phyloP scores from a whole-genome alignment of 2,888 invertebrate species.

The Coelopa pilipes region DNA sequence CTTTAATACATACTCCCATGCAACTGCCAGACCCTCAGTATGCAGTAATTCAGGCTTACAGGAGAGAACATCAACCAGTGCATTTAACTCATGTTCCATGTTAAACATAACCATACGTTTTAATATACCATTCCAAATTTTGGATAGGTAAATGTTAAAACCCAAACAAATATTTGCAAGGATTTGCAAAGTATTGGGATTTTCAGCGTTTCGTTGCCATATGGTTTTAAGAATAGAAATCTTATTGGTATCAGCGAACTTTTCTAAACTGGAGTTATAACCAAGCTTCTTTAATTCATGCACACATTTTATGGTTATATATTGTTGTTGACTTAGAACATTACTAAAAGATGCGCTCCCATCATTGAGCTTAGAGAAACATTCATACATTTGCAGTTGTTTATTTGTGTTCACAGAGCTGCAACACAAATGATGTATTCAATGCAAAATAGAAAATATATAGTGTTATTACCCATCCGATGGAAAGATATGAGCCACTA shows the following conservation, averaged over 20 bases:
- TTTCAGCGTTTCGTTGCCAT: slow-evolving; percentile 63
- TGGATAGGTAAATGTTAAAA: slow-evolving; percentile 61
- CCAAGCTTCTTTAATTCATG: slow-evolving; percentile 64
- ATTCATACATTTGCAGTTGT: slow-evolving; percentile 65
- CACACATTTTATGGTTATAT: slow-evolving; percentile 64
- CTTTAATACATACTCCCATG: slow-evolving; percentile 64
- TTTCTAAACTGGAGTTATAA: slow-evolving; percentile 63
- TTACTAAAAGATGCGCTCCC: slow-evolving; percentile 58
- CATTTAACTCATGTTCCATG: slow-evolving; percentile 62
- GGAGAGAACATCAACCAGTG: slow-evolving; percentile 63
- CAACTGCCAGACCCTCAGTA: slow-evolving; percentile 58
- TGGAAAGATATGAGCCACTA: slow-evolving; percentile 61
- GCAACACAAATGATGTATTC: background rate
- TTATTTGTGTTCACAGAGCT: slow-evolving; percentile 59
- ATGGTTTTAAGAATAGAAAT: slow-evolving; percentile 63
- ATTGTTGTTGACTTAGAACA: slow-evolving; percentile 60
- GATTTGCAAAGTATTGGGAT: slow-evolving; percentile 59
- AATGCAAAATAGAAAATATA: background rate
- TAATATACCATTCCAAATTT: slow-evolving; percentile 66
- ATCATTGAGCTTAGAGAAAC: slow-evolving; percentile 63
- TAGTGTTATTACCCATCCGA: slow-evolving; percentile 56
- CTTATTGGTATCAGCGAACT: slow-evolving; percentile 65
- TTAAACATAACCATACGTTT: slow-evolving; percentile 65
- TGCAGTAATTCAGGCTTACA: slow-evolving; percentile 58
- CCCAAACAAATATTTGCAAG: slow-evolving; percentile 65